Percentiles rank a stretch among this genome's conserved stretches.
Evolutionary conservation across 1,140 invertebrate species (phyloP).

Genomic region (Akabosia matsudoensis): DNA sequence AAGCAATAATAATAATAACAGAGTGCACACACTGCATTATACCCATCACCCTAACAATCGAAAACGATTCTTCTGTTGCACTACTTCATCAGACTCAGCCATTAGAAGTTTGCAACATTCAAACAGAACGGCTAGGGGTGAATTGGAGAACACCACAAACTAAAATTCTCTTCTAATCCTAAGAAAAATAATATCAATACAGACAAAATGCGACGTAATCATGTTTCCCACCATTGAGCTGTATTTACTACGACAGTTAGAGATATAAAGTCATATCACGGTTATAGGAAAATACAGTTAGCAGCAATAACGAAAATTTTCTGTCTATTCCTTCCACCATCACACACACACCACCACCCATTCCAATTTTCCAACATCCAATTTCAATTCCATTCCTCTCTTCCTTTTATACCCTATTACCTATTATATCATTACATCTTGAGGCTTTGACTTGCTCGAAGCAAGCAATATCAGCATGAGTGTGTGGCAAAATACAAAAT

Average conservation of each 20-base stretch:
- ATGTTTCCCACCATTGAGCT: background rate
- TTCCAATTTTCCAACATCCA: slow-evolving; percentile 25
- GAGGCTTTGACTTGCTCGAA: background rate
- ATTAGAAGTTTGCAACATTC: background rate
- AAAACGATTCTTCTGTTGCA: background rate
- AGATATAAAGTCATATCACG: no score
- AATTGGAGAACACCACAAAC: background rate
- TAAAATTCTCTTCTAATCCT: background rate
- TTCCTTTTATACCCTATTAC: background rate
- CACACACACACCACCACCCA: background rate
- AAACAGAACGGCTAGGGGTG: background rate
- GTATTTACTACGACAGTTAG: background rate
- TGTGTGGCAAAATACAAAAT: slow-evolving; percentile 19
- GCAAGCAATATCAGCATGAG: background rate
- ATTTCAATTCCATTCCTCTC: slow-evolving; percentile 19
- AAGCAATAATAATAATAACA: background rate
- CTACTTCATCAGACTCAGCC: background rate
- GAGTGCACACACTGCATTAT: background rate
- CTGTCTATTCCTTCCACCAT: background rate
- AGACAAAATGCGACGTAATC: no score
- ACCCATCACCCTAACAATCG: background rate
- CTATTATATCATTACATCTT: slow-evolving; percentile 21
- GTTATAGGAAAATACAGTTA: no score
- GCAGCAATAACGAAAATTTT: background rate
- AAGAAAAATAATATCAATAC: no score